These are phyloP conservation scores for Sakesphorus luctuosus DNA, from an alignment of 2,113 vertebrate species.

Conservation along the genomic window DNA sequence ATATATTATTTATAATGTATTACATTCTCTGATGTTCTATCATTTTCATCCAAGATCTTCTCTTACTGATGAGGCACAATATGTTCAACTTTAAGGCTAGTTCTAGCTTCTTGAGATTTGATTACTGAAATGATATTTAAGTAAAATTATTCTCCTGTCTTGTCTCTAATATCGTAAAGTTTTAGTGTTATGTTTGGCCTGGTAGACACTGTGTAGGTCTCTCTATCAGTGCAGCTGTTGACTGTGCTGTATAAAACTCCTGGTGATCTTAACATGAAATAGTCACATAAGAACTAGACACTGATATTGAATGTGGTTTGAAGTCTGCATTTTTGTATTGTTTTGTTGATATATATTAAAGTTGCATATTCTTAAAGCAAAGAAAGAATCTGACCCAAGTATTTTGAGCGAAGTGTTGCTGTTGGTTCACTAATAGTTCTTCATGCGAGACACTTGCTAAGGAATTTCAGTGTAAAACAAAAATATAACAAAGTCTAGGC, in stretches of 20 bases:
- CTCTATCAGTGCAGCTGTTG: background rate
- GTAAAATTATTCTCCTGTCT: background rate
- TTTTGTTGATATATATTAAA: background rate
- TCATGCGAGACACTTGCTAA: background rate
- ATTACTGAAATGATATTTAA: background rate
- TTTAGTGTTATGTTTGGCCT: background rate
- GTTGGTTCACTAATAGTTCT: background rate
- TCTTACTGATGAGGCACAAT: background rate
- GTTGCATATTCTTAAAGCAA: background rate
- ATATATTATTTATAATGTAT: slow-evolving; percentile 40
- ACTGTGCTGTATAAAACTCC: background rate
- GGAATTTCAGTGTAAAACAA: background rate
- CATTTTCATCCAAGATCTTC: background rate
- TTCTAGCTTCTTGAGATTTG: background rate
- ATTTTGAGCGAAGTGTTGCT: background rate
- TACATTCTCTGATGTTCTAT: background rate
- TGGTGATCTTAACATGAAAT: background rate
- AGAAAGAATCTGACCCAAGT: background rate
- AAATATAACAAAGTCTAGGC: background rate
- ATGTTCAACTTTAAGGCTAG: background rate
- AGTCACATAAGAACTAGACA: background rate
- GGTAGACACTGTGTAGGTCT: background rate
- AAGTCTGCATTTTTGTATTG: background rate
- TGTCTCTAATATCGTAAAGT: background rate
- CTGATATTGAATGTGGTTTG: background rate